Conservation (phyloP, 2,888 invertebrate genomes). For the Tachina grossa region DNA sequence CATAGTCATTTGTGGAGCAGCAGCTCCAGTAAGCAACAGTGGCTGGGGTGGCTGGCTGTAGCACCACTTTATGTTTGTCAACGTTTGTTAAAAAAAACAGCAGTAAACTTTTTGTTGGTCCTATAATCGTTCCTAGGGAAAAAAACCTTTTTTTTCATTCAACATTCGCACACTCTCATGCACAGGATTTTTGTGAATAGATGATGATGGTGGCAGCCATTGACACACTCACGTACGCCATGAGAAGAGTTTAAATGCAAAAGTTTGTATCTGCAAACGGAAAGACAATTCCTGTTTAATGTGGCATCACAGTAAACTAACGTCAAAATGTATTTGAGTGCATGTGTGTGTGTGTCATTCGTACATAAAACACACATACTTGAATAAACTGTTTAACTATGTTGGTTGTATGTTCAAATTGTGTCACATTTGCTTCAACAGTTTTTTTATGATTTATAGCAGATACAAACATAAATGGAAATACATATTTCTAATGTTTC, state of each 20-base stretch:
- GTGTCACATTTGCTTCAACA: conserved; percentile 44
- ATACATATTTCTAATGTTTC: conserved; percentile 2
- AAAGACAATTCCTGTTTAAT: conserved; percentile 37
- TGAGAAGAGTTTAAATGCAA: conserved; percentile 1
- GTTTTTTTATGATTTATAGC: conserved; percentile 46
- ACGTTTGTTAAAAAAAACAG: conserved; percentile 43
- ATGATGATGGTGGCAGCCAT: background rate
- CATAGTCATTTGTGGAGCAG: background rate
- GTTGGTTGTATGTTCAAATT: conserved; percentile 7
- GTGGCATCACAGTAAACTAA: conserved; percentile 58
- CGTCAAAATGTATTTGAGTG: conserved; percentile 54
- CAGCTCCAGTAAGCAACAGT: background rate
- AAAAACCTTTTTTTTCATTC: background rate
- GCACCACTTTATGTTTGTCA: conserved; percentile 31
- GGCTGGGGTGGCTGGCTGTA: background rate
- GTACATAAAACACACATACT: background rate
- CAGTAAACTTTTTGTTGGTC: conserved; percentile 22
- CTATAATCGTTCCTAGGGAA: background rate
- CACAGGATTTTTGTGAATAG: conserved; percentile 12
- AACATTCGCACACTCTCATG: background rate
- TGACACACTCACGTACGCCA: conserved; percentile 4
- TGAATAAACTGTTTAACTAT: background rate
- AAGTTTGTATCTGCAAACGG: conserved; percentile 32
- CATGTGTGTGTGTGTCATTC: conserved; percentile 3
- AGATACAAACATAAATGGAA: conserved; percentile 2